These are phyloP conservation scores for Salvelinus namaycush DNA, from an alignment of 2,113 vertebrate genomes.

Conservation along the genomic window DNA sequence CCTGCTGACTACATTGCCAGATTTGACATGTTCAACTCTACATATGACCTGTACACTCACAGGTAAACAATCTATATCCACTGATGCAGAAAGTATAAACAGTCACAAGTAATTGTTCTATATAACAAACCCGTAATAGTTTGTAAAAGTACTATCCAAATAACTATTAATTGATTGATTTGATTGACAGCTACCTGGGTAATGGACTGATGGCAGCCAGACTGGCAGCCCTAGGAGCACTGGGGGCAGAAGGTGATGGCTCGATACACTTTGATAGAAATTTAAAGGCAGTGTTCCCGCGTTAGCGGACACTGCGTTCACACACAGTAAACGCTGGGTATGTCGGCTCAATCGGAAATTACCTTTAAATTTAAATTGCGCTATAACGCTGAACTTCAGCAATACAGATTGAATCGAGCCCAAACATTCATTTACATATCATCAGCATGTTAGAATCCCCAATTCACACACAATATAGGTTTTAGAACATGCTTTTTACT, in stretches of 20 bases:
- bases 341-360: no score
- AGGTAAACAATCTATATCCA: constrained; percentile 73
- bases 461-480: no score
- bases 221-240: constrained; percentile 84
- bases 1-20: constrained; percentile 80
- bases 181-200: constrained; percentile 85
- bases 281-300: neutral
- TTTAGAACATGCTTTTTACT: no score
- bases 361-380: no score
- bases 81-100: neutral
- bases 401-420: no score
- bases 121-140: no score
- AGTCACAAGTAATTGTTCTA: neutral
- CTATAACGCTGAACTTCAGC: no score
- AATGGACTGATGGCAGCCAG: constrained; percentile 93
- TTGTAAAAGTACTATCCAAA: no score
- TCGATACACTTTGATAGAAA: neutral
- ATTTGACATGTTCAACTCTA: constrained; percentile 89
- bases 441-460: no score
- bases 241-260: constrained; percentile 81
- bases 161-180: no score
- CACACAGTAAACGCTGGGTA: no score
- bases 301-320: no score
- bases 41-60: constrained; percentile 89
- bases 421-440: neutral